Evolutionary conservation across 2,888 invertebrate genomes (phyloP).

Genomic region (Caradrina kadenii): DNA sequence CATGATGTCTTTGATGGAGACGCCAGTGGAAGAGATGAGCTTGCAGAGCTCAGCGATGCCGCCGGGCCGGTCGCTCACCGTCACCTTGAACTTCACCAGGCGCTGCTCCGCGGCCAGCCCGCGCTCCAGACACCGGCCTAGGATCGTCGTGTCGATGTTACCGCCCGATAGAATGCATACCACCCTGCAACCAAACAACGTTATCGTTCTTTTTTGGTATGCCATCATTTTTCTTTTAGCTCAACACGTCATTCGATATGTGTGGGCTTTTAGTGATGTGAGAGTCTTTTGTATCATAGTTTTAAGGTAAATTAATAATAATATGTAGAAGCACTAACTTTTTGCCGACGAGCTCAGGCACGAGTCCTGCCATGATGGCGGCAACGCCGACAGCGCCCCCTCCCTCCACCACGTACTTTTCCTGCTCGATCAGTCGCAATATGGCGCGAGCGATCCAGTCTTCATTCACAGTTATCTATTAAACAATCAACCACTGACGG

Average conservation of each 20-base stretch:
- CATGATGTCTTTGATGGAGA: conserved; percentile 98
- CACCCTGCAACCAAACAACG: conserved; percentile 89
- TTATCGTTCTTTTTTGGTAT: not conserved
- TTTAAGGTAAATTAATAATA: not conserved
- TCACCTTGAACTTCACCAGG: conserved; percentile 90
- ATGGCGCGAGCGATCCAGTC: conserved; percentile 96
- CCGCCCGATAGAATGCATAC: conserved; percentile 96
- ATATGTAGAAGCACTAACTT: conserved; percentile 88
- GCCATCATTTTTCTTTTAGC: not conserved
- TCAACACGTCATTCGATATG: too few species aligned
- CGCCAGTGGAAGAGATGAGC: conserved; percentile 94
- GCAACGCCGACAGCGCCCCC: conserved; percentile 97
- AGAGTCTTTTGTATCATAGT: too few species aligned
- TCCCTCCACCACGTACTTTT: conserved; percentile 97
- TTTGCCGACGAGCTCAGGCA: conserved; percentile 95
- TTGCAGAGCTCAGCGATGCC: conserved; percentile 96
- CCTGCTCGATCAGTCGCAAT: conserved; percentile 94
- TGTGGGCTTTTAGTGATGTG: too few species aligned
- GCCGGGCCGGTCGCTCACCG: conserved; percentile 96
- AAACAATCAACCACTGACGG: not conserved
- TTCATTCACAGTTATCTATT: conserved; percentile 93
- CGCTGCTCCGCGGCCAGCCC: conserved; percentile 97
- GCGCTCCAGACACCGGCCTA: conserved; percentile 96
- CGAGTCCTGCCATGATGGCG: conserved; percentile 94
- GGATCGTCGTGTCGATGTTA: conserved; percentile 97